Conservation (phyloP, 2,888 invertebrate species). For the Sepioteuthis lessoniana region DNA sequence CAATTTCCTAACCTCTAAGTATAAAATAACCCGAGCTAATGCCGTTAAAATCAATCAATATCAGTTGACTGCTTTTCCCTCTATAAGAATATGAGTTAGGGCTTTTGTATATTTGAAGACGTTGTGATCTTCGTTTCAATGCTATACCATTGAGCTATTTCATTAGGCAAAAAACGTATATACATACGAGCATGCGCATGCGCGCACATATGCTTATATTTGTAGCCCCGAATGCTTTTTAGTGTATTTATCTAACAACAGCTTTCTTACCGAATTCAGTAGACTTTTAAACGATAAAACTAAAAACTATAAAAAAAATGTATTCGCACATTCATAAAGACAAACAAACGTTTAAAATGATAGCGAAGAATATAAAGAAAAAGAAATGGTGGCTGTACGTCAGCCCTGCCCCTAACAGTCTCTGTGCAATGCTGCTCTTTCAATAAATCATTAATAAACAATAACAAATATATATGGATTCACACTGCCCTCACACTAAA, state of each 20-base stretch:
- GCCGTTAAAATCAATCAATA: too few species aligned
- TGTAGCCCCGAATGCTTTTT: neutral
- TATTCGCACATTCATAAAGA: neutral
- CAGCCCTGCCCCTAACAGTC: neutral
- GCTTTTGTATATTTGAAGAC: too few species aligned
- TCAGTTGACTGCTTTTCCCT: too few species aligned
- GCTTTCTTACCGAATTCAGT: neutral
- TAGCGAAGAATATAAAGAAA: neutral
- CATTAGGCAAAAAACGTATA: neutral
- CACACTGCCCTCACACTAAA: neutral
- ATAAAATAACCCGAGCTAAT: too few species aligned
- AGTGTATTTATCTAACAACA: neutral
- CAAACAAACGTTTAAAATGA: neutral
- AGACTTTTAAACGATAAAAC: neutral
- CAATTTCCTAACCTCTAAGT: too few species aligned
- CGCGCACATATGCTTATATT: neutral
- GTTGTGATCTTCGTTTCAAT: too few species aligned
- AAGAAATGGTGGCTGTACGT: neutral
- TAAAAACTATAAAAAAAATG: too few species aligned
- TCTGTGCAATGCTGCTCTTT: neutral
- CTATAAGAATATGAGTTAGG: too few species aligned
- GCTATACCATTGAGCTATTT: neutral
- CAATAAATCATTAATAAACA: neutral
- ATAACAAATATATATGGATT: neutral
- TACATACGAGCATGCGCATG: neutral